Percentiles rank a stretch among this genome's conserved stretches.
phyloP scores from a whole-genome alignment of 2,888 invertebrate species.

The Shargacucullia verbasci region DNA sequence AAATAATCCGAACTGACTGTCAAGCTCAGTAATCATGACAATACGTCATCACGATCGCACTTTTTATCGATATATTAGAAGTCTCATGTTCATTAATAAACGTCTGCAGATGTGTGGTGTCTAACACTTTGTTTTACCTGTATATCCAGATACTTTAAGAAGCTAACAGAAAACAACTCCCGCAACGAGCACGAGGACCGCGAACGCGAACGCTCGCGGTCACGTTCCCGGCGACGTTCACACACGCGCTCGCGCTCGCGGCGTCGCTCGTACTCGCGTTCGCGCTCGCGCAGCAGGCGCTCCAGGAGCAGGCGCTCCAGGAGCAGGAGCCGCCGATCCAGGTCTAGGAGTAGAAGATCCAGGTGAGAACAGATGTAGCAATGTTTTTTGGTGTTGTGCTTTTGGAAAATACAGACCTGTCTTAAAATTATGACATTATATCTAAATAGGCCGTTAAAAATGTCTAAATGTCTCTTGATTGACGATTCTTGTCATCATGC shows the following conservation, averaged over 20 bases:
- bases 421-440: too few species aligned
- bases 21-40: too few species aligned
- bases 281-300: conserved; percentile 59
- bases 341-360: conserved; percentile 72
- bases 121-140: not conserved
- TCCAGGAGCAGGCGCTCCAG: conserved; percentile 64
- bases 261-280: conserved; percentile 63
- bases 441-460: too few species aligned
- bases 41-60: too few species aligned
- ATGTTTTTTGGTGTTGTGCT: too few species aligned
- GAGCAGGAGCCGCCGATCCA: conserved; percentile 67
- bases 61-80: too few species aligned
- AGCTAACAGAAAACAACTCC: conserved; percentile 86
- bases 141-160: conserved; percentile 67
- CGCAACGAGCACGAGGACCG: conserved; percentile 85
- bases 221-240: conserved; percentile 56
- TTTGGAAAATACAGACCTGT: too few species aligned
- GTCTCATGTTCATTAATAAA: too few species aligned
- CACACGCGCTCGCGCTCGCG: conserved; percentile 63
- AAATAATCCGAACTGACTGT: too few species aligned
- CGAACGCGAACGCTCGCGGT: conserved; percentile 44
- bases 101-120: too few species aligned
- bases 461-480: too few species aligned
- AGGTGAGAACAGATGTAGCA: conserved; percentile 25
- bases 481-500: too few species aligned